Base-by-base conservation (phyloP, 2,113 vertebrate genomes). In the Ammodytes marinus region DNA sequence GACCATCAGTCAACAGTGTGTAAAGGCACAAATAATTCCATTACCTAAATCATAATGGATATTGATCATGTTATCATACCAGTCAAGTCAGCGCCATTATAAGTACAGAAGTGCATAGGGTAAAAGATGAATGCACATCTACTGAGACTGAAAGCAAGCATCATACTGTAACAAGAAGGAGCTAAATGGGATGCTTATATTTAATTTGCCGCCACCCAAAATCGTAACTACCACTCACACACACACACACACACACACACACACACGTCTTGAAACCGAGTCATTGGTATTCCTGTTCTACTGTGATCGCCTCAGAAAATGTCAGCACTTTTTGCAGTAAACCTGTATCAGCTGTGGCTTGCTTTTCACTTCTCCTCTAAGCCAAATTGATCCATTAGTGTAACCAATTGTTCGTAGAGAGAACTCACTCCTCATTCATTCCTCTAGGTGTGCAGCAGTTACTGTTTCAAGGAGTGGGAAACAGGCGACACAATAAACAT, bases 301-400 rank as follows among this genome's bases (percentile, higher is more conserved):
- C 37, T 58, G 39, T 39, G 60, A 71, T 82, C 50, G 65, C 45
- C 40, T 77, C 63, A 53, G 64, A 82, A 83, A 77, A 49, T 54
- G 55, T 85, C 79, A 85, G 83, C 87, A 85, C 77, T 84, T 79
- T 27, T 55, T 61, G 59, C 54, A 73, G 40, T 63, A 57, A 80
- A 79, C 77, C 60, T 76, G 79, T 19, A 72, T 74, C 77, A 77
- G 77, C 74, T 69, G 50, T 15, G 71, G 37, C 59, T 79, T 58
- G 59, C 71, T 79, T 65, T 74, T 79, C 70, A 66, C 66, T 64
- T 73, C 66, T 89, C 65, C 57, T 78, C 67, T 5, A 10, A 72
- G 55, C 71, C 69, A 87, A 86, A 89, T 79, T 76, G 85, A 88
- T 69, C 79, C 85, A 92, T 89, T 89, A 85, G 74, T 85, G 81